A percentile compares a stretch with the other conserved stretches of the same genome.
These are phyloP conservation scores for Autographa gamma DNA, from an alignment of 2,888 invertebrate genomes.

Conservation along the genomic window DNA sequence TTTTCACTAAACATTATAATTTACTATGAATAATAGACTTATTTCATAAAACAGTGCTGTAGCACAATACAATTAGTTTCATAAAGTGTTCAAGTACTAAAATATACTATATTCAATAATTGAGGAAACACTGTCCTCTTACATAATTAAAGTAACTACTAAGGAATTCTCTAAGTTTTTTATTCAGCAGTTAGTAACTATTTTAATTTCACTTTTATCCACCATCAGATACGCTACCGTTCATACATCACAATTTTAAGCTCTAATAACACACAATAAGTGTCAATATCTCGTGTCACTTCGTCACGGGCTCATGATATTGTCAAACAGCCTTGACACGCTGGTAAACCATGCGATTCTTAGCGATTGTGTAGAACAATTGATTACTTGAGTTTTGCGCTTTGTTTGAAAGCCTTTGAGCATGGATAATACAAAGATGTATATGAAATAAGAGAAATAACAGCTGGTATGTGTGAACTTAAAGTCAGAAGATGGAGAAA, in stretches of 20 bases:
- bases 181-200: not conserved
- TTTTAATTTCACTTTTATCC: conserved; percentile 15
- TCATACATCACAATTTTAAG: conserved; percentile 15
- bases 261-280: conserved; percentile 31
- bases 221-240: not conserved
- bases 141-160: no score
- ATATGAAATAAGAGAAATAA: not conserved
- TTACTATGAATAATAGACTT: no score
- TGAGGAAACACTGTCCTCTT: no score
- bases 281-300: conserved; percentile 33
- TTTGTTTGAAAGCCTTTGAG: conserved; percentile 14
- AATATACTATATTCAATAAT: no score
- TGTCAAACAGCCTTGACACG: conserved; percentile 74
- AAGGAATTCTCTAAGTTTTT: no score
- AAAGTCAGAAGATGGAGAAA: no score
- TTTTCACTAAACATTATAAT: no score
- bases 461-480: not conserved
- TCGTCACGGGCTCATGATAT: conserved; percentile 70
- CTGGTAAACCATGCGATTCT: conserved; percentile 46
- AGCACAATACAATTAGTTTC: no score
- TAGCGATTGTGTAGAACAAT: conserved; percentile 55
- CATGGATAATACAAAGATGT: conserved; percentile 28
- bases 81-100: no score
- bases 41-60: no score
- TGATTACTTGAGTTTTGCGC: conserved; percentile 27